These are phyloP conservation scores for Pedetes capensis DNA, from an alignment of 2,113 vertebrate genomes.

Conservation along the genomic window DNA sequence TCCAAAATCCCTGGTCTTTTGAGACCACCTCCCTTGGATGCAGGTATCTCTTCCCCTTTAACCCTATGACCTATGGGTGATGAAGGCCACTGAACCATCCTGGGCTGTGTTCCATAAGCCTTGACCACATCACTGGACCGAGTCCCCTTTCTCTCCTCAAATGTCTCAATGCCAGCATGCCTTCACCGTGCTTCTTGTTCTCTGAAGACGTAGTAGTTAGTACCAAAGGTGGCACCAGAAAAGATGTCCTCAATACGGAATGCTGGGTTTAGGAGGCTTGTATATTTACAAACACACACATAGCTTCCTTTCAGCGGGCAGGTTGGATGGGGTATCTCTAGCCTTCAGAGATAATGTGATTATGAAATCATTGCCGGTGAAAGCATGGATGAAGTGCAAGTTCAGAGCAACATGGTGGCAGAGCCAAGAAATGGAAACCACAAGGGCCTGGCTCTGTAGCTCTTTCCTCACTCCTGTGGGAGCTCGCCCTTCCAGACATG, in stretches of 20 bases:
- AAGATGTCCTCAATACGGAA: background rate
- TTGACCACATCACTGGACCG: background rate
- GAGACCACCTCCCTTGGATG: background rate
- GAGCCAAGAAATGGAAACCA: rapidly evolving
- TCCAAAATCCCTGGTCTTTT: background rate
- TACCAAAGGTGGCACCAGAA: background rate
- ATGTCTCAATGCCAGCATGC: rapidly evolving
- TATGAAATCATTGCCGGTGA: background rate
- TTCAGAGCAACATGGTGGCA: rapidly evolving
- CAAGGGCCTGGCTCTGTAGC: rapidly evolving
- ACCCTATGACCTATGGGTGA: background rate
- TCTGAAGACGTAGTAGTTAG: background rate
- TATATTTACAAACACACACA: background rate
- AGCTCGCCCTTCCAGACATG: rapidly evolving
- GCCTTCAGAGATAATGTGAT: background rate
- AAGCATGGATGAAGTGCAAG: background rate
- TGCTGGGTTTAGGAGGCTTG: background rate
- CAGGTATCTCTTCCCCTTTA: rapidly evolving
- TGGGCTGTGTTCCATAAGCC: background rate
- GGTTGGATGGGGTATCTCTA: too few species aligned
- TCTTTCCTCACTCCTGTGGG: rapidly evolving
- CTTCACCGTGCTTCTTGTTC: background rate
- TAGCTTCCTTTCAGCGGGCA: background rate
- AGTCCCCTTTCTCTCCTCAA: background rate
- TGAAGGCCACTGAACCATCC: background rate